Conservation (phyloP, 2,113 vertebrate species). For the Oceanites oceanicus region DNA sequence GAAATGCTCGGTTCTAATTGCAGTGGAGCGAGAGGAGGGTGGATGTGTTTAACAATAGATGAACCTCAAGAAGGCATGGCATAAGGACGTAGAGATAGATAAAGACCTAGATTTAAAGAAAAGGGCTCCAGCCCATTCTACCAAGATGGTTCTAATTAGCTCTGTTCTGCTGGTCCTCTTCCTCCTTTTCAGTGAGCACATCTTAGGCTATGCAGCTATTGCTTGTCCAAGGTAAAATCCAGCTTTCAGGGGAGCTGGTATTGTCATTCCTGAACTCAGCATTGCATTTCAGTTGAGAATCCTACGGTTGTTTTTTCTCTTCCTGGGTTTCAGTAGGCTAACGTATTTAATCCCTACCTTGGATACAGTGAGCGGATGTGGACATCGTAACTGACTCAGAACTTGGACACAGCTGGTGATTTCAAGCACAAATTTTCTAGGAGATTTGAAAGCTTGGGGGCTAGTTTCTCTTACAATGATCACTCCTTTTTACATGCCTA, state of each 20-base stretch:
- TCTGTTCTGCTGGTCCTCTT: neutral
- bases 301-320: neutral
- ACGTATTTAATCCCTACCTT: neutral
- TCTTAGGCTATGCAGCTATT: neutral
- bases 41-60: conserved; percentile 20
- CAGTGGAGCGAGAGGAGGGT: neutral
- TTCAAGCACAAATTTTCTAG: neutral
- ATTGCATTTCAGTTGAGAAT: neutral
- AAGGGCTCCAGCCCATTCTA: neutral
- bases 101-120: conserved; percentile 23
- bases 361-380: neutral
- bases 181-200: neutral
- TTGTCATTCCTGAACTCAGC: neutral
- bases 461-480: neutral
- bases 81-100: neutral
- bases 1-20: conserved; percentile 23
- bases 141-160: neutral
- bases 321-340: neutral
- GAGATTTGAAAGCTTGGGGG: neutral
- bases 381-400: neutral
- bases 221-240: conserved; percentile 16
- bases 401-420: neutral
- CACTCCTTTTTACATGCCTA: neutral
- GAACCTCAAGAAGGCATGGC: neutral
- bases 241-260: neutral